Evolutionary conservation across 2,888 invertebrate species (phyloP), one percentile per base, ranked within the genome.

Genomic region (Diarsia dahlii): DNA sequence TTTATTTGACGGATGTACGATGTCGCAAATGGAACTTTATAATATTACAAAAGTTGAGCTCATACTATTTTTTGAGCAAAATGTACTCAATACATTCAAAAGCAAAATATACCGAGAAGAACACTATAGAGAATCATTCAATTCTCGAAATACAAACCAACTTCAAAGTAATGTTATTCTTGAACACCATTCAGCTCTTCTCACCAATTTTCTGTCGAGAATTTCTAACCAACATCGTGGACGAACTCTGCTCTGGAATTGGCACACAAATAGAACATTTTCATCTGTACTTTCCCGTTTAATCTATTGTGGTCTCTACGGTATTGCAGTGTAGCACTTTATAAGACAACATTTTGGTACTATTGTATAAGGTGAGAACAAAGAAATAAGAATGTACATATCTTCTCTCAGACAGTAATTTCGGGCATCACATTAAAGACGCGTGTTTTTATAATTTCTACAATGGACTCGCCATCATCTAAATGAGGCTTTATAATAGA

Each of bases 251-350:
- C 46, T 68, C 58, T 64, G 54, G 48, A 68, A 82, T 72, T 77
- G 68, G 58, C 13, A 65, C 50, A 66, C 58, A 58, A 68, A 77
- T 62, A 69, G 46, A 69, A 62, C 48, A 52, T 62, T 78, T 71
- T 62, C 67, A 71, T 80, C 15, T 34, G 67, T 67, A 67, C 71
- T 64, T 81, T 77, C 82, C 72, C 45, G 46, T 72, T 52, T 28
- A 80, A 54, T 65, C 46, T 69, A 58, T 45, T 71, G 76, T 67
- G 54, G 80, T 76, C 28, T 39, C 20, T 28, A 8, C 60, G 34
- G 48, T 60, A 52, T 58, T 74, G 9, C 23, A 58, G 45, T 54
- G 18, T 39, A 56, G 20, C n/a, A 15, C 4, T 56, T 34, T 63
- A 18, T 62, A 54, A 54, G 34, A 80, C 23, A 50, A 18, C 20